Evolutionary conservation across 2,797 vertebrate genomes (phyloP), one percentile per base, ranked within the genome.

Genomic region (Clarias fuscus): DNA sequence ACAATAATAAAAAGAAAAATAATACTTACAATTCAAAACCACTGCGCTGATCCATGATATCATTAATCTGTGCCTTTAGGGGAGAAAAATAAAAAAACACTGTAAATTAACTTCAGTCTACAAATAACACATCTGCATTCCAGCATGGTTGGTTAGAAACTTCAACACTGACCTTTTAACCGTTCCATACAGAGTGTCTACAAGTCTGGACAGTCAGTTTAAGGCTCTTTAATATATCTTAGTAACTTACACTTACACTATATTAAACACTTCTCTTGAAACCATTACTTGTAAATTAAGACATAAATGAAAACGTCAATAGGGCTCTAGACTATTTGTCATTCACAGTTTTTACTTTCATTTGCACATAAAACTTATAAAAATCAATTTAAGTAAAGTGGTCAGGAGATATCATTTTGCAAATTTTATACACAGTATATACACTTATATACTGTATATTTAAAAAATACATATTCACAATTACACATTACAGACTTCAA

Each of bases 1-100:
- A 18, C 33, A 18, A 48, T 48, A 11, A 48, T 11, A 33, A 64
- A n/a, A n/a, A 68, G 2, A 22, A 61, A 67, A 59, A 5, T 7
- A 40, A 15, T 18, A 81, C 98, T 99, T 96, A 99, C 98, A 99
- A 97, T 90, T 99, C 98, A 93, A 98, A 99, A 89, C 98, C 96
- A 92, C 95, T 97, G 92, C 98, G 97, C 92, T 99, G 98, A 91
- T 99, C 98, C 98, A 99, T 99, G 94, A 97, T 96, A 91, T 99
- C 98, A 91, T 94, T 96, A 93, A 97, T 95, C 85, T 98, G 95
- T 92, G 94, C 92, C 98, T 99, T 92, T 86, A 92, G 91, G 81
- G 3, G 10, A 48, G 48, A 48, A 48, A 48, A 48, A 48, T 11
- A 37, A 86, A 88, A 78, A 40, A 86, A 86, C 58, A 87, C 68